Evolutionary conservation across 64 coral and sea anemone species (phyloP), one percentile per base, ranked within the genome.

Genomic region (Trachythela sp.): DNA sequence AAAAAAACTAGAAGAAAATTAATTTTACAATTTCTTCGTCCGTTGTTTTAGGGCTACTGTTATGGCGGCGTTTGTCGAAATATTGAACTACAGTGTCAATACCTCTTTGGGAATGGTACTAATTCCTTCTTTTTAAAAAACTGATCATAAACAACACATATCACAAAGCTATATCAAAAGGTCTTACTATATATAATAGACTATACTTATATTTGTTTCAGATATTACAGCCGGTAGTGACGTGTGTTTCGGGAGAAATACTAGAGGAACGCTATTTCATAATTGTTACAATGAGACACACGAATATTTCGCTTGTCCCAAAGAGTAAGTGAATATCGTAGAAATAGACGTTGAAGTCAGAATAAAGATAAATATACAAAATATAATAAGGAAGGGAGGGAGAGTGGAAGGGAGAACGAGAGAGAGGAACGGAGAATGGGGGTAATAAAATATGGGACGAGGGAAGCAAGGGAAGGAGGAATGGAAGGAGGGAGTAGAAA

Each of bases 51-150:
- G 68, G 68, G 88, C 4, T 89, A 83, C 38, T 89, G 88, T 52
- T 89, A 45, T 29, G 40, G 54, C 13, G 88, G 88, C 14, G 70
- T 83, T 20, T 89, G 88, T 37, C 64, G 67, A 5, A 80, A 27
- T 0, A 17, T 70, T 22, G 48, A 76, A 34, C 18, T 49, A 31
- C 88, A 89, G 42, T 89, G 88, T 41, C 48, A 89, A 36, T 32
- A 26, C 36, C 39, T 89, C 27, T 89, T 70, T 45, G 68, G 67
- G 20, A 52, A 89, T 36, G 41, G 88, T 80, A 29, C 41, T n/a
- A 31, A 72, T 26, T 9, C 33, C 17, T 27, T 31, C 17, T 2
- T 1, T 24, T n/a, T 29, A 0, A 72, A 72, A 26, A 31, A 27
- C 29, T 2, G 2, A 72, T 27, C 29, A 2, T 27, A 9, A 31